These are phyloP conservation scores for Paracentrotus lividus DNA, from an alignment of 53 echinoderm and acorn worm genomes.

Conservation along the genomic window DNA sequence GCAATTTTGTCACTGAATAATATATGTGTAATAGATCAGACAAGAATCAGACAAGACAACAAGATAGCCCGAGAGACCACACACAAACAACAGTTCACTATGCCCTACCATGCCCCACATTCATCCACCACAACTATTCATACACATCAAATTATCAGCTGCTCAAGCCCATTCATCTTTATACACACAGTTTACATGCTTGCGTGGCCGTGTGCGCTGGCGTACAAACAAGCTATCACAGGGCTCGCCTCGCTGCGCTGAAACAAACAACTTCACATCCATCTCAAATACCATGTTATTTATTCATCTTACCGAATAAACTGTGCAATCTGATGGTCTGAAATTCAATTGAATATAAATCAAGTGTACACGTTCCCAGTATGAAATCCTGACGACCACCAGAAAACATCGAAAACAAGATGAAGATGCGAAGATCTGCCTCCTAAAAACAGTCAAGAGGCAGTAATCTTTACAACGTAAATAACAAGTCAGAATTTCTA, in stretches of 20 bases:
- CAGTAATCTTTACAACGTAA: conserved; percentile 8
- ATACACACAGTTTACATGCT: conserved; percentile 55
- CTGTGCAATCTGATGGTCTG: background rate
- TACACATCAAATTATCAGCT: conserved; percentile 53
- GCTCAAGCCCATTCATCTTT: conserved; percentile 30
- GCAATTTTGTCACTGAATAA: too few relatives aligned
- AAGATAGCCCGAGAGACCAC: background rate
- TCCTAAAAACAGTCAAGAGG: background rate
- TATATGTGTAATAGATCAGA: conserved; percentile 7
- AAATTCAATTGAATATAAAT: background rate
- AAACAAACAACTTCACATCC: conserved; percentile 48
- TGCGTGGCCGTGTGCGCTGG: conserved; percentile 64
- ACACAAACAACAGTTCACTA: conserved; percentile 9
- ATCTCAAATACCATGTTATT: background rate
- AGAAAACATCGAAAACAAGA: background rate
- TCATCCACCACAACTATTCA: background rate
- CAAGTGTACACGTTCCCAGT: background rate
- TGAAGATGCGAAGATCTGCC: background rate
- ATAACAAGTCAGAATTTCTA: conserved; percentile 43
- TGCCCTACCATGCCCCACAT: background rate
- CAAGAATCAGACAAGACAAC: background rate
- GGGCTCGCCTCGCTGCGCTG: conserved; percentile 49
- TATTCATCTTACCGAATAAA: conserved; percentile 22
- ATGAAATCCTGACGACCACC: background rate
- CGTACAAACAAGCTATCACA: conserved; percentile 47